Conservation (phyloP, 2,797 vertebrate genomes). For the Lagodon rhomboides region DNA sequence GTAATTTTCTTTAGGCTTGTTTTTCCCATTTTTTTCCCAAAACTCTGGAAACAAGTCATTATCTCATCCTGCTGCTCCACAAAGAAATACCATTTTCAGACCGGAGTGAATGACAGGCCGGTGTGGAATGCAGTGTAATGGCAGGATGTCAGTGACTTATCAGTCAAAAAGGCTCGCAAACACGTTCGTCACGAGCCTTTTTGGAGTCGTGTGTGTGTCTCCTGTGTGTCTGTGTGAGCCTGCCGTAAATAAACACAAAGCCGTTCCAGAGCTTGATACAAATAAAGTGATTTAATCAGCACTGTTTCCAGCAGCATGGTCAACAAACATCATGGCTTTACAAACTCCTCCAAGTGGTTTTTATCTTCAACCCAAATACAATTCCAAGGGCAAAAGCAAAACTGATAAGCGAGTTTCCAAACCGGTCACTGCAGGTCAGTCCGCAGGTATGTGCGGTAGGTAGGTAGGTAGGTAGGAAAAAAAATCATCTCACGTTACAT, state of each 20-base stretch:
- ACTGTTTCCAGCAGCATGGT: slow-evolving; percentile 68
- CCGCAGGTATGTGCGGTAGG: slow-evolving; percentile 37
- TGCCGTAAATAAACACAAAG: slow-evolving; percentile 62
- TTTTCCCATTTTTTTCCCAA: slow-evolving; percentile 8
- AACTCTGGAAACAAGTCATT: slow-evolving; percentile 24
- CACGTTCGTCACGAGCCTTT: slow-evolving; percentile 27
- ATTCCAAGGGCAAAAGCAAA: slow-evolving; percentile 51
- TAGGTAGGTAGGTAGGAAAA: slow-evolving; percentile 35
- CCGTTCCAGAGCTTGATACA: slow-evolving; percentile 56
- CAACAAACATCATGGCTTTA: slow-evolving; percentile 75
- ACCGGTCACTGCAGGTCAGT: slow-evolving; percentile 39
- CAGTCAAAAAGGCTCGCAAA: slow-evolving; percentile 32
- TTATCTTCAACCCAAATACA: slow-evolving; percentile 66
- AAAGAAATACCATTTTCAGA: slow-evolving; percentile 11
- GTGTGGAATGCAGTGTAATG: slow-evolving; percentile 38
- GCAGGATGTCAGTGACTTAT: slow-evolving; percentile 43
- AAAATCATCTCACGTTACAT: slow-evolving; percentile 4
- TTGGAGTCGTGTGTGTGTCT: neutral
- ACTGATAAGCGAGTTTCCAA: slow-evolving; percentile 57
- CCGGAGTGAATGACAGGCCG: slow-evolving; percentile 31
- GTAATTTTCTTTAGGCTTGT: slow-evolving; percentile 19
- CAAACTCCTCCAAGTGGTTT: slow-evolving; percentile 73
- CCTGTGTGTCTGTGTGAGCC: neutral
- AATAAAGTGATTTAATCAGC: slow-evolving; percentile 80
- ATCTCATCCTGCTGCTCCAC: slow-evolving; percentile 13